Evolutionary conservation across 2,888 invertebrate genomes (phyloP).

Genomic region (Himalopsyche anomala): DNA sequence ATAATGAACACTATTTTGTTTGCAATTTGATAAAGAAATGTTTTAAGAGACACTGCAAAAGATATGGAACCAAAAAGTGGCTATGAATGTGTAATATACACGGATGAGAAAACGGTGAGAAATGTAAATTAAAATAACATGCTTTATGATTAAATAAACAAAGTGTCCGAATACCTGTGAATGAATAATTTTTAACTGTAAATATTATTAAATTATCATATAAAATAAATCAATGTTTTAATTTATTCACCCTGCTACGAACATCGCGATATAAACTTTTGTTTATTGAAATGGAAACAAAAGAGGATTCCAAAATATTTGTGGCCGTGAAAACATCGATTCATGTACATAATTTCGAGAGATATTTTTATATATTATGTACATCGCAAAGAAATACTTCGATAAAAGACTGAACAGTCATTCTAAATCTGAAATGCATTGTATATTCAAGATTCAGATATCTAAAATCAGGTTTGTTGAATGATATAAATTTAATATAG

Average conservation of each 20-base stretch:
- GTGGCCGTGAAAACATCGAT: no score
- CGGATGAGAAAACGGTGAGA: neutral
- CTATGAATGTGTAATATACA: neutral
- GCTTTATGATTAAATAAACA: constrained; percentile 1
- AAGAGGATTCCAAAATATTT: no score
- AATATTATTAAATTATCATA: constrained; percentile 35
- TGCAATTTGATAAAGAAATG: neutral
- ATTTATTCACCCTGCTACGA: neutral
- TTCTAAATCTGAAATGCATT: no score
- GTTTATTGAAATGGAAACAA: no score
- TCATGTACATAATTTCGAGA: no score
- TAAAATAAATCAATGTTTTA: constrained; percentile 7
- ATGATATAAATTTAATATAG: no score
- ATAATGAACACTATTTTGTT: neutral
- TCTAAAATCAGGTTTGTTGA: no score
- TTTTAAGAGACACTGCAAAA: neutral
- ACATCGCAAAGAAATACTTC: no score
- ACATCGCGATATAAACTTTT: no score
- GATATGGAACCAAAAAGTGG: neutral
- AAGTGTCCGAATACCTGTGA: constrained; percentile 42
- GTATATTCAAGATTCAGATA: no score
- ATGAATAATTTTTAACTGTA: constrained; percentile 16
- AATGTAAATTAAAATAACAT: neutral
- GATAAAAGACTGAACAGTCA: no score
- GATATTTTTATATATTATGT: no score